phyloP scores from a whole-genome alignment of 2,113 vertebrate genomes.

The Calyptomena viridis region DNA sequence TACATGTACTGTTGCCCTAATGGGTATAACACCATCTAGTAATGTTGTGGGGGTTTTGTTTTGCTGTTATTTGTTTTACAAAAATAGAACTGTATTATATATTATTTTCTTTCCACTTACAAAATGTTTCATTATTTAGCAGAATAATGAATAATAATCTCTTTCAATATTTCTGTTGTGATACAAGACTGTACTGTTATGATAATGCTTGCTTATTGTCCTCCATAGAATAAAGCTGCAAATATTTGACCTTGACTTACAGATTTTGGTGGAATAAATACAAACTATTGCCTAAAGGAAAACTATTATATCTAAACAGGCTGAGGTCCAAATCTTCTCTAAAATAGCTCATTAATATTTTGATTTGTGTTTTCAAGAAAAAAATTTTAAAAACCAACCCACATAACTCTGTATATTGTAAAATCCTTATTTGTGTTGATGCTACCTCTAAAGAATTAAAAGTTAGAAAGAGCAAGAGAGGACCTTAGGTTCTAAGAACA shows the following conservation, averaged over 20 bases:
- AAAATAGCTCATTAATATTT: neutral
- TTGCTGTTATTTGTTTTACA: neutral
- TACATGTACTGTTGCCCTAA: neutral
- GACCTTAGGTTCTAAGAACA: neutral
- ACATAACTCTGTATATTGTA: neutral
- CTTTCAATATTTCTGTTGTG: neutral
- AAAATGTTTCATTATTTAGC: neutral
- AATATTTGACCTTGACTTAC: neutral
- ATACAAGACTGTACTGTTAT: neutral
- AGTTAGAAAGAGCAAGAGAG: neutral
- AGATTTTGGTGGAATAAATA: neutral
- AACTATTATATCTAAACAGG: neutral
- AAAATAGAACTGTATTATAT: neutral
- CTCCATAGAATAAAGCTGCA: neutral
- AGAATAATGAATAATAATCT: conserved; percentile 19
- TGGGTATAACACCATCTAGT: neutral
- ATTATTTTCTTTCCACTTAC: neutral
- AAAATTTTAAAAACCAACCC: neutral
- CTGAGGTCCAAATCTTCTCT: neutral
- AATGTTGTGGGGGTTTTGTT: neutral
- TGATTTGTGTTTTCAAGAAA: neutral
- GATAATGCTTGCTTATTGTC: neutral
- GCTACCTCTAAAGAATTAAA: neutral
- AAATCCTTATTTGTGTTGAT: neutral
- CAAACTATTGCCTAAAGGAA: neutral